These are phyloP conservation scores for Scaptomyza caliginosa DNA, from an alignment of 2,888 invertebrate genomes.

Conservation along the genomic window DNA sequence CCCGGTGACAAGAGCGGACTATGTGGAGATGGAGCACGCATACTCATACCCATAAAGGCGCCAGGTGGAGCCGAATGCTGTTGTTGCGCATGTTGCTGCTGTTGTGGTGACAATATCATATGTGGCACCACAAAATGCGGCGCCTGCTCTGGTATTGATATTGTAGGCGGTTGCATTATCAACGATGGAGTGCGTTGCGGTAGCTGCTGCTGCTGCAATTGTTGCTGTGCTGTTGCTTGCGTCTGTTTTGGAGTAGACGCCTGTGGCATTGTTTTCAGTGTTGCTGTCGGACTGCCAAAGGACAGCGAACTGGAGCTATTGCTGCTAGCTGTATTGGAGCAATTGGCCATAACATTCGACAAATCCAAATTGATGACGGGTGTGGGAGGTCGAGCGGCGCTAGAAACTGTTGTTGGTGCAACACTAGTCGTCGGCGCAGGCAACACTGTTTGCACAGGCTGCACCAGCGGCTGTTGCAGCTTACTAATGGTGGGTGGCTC, in stretches of 20 bases:
- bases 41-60: constrained; percentile 70
- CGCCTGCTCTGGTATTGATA: constrained; percentile 86
- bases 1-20: constrained; percentile 80
- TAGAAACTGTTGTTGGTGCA: constrained; percentile 7
- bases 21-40: constrained; percentile 82
- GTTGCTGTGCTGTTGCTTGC: constrained; percentile 17
- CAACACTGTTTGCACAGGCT: constrained; percentile 81
- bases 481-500: constrained; percentile 81
- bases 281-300: constrained; percentile 70
- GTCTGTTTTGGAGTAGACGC: constrained; percentile 72
- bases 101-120: constrained; percentile 71
- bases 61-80: constrained; percentile 44
- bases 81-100: constrained; percentile 51
- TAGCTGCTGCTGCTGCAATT: constrained; percentile 54
- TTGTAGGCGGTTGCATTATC: constrained; percentile 87
- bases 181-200: constrained; percentile 79
- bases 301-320: constrained; percentile 51
- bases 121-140: constrained; percentile 81
- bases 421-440: constrained; percentile 46
- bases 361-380: constrained; percentile 72
- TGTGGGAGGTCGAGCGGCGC: constrained; percentile 30
- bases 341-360: constrained; percentile 57
- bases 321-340: constrained; percentile 39
- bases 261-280: constrained; percentile 53
- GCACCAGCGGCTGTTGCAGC: constrained; percentile 79